Evolutionary conservation across 2,113 vertebrate species (phyloP).

Genomic region (Zosterops japonicus): DNA sequence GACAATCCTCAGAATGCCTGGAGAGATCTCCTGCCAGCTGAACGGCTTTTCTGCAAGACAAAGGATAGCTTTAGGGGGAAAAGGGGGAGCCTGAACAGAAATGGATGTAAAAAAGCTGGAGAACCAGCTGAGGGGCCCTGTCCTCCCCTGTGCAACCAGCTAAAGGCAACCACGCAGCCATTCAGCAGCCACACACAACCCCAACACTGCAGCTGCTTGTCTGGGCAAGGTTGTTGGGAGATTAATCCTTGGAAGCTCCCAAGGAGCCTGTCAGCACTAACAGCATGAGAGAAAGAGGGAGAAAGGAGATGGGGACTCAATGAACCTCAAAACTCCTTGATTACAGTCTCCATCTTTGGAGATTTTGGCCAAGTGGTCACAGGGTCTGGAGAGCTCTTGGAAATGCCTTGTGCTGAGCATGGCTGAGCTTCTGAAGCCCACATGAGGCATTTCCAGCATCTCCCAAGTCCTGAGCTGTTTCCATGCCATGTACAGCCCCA

Average conservation of each 20-base stretch:
- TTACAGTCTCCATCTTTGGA: neutral
- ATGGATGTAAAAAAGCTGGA: neutral
- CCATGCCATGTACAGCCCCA: neutral
- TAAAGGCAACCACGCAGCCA: neutral
- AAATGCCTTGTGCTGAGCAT: neutral
- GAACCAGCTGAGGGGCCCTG: neutral
- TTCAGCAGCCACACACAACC: neutral
- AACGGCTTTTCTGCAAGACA: neutral
- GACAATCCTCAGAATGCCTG: slow-evolving; percentile 14
- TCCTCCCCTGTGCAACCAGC: neutral
- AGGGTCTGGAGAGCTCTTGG: neutral
- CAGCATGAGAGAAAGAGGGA: neutral
- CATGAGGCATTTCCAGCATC: neutral
- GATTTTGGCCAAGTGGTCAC: neutral
- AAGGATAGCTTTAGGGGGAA: neutral
- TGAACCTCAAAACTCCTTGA: neutral
- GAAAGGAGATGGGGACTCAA: neutral
- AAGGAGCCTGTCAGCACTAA: neutral
- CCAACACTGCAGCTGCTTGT: neutral
- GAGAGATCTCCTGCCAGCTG: slow-evolving; percentile 33
- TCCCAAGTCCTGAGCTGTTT: neutral
- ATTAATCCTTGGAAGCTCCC: neutral
- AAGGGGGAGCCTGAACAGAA: neutral
- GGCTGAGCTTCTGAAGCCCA: neutral
- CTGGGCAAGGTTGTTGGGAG: neutral